Percentiles rank a stretch among this genome's conserved stretches.
These are phyloP conservation scores for Scrobipalpa costella DNA, from an alignment of 2,888 invertebrate genomes.

Conservation along the genomic window DNA sequence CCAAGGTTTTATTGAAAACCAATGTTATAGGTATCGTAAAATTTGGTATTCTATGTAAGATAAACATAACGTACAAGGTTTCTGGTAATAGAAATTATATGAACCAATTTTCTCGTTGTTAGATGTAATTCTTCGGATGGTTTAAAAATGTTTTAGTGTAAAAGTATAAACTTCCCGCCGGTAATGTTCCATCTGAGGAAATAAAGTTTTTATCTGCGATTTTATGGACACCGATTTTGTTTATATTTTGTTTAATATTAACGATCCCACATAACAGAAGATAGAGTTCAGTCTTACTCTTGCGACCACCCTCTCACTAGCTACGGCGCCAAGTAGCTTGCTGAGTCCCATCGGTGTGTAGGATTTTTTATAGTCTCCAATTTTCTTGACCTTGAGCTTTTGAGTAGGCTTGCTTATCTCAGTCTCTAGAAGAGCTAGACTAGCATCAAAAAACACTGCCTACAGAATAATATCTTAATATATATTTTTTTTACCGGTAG, in stretches of 20 bases:
- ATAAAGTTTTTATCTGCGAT: slow-evolving; percentile 19
- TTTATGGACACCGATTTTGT: slow-evolving; percentile 21
- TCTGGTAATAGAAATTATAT: slow-evolving; percentile 61
- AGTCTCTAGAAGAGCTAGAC: no score
- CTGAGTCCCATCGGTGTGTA: no score
- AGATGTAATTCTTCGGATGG: slow-evolving; percentile 50
- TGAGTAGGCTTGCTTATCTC: no score
- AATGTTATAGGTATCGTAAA: slow-evolving; percentile 64
- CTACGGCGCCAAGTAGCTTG: no score
- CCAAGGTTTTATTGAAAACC: slow-evolving; percentile 63
- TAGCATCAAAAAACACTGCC: no score
- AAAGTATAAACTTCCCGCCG: slow-evolving; percentile 36
- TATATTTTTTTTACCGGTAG: no score
- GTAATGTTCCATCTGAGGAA: slow-evolving; percentile 19
- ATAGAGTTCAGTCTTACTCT: no score
- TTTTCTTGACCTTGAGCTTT: no score
- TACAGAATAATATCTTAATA: no score
- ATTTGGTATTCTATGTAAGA: slow-evolving; percentile 56
- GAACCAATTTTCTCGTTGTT: slow-evolving; percentile 55
- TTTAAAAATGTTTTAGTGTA: slow-evolving; percentile 40
- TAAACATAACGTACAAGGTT: slow-evolving; percentile 54
- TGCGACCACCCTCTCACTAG: no score
- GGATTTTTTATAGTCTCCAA: no score
- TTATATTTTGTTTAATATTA: slow-evolving; percentile 10
- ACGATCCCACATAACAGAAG: not conserved